Percentiles rank a stretch among this genome's conserved stretches.
Evolutionary conservation across 2,797 vertebrate species (phyloP).

Genomic region (Cossypha niveicapilla): DNA sequence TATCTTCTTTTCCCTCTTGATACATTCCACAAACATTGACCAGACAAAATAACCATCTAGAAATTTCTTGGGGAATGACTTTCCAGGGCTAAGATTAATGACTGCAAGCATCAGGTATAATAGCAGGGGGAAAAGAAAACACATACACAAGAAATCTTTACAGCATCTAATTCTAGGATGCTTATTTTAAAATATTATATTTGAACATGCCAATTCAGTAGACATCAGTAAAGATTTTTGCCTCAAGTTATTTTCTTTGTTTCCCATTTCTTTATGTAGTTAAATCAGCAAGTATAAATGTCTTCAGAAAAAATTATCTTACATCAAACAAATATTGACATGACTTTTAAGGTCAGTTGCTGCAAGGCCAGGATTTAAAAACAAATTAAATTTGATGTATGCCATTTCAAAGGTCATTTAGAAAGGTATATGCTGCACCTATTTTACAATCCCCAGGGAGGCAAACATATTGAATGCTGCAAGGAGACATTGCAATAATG

Average conservation of each 20-base stretch:
- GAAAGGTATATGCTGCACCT: slow-evolving; percentile 49
- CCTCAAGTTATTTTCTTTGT: slow-evolving; percentile 42
- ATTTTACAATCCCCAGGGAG: slow-evolving; percentile 27
- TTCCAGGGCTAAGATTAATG: background rate
- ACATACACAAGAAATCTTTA: background rate
- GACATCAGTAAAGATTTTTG: slow-evolving; percentile 14
- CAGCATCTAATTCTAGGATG: background rate
- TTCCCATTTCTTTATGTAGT: slow-evolving; percentile 37
- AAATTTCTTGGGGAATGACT: background rate
- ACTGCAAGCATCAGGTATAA: background rate
- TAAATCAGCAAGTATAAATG: slow-evolving; percentile 59
- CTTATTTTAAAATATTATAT: slow-evolving; percentile 22
- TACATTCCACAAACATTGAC: background rate
- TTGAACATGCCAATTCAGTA: slow-evolving; percentile 16
- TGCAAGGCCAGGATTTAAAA: slow-evolving; percentile 55
- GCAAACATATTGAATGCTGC: background rate
- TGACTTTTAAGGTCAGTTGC: slow-evolving; percentile 68
- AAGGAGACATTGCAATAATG: slow-evolving; percentile 3
- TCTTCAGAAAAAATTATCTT: slow-evolving; percentile 63
- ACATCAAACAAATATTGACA: slow-evolving; percentile 65
- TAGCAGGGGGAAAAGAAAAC: background rate
- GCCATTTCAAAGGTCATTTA: slow-evolving; percentile 35
- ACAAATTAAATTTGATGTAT: slow-evolving; percentile 56
- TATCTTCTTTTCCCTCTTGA: background rate
- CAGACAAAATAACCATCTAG: background rate